Conservation (phyloP, 2,888 invertebrate species). For the Philaethria dido region DNA sequence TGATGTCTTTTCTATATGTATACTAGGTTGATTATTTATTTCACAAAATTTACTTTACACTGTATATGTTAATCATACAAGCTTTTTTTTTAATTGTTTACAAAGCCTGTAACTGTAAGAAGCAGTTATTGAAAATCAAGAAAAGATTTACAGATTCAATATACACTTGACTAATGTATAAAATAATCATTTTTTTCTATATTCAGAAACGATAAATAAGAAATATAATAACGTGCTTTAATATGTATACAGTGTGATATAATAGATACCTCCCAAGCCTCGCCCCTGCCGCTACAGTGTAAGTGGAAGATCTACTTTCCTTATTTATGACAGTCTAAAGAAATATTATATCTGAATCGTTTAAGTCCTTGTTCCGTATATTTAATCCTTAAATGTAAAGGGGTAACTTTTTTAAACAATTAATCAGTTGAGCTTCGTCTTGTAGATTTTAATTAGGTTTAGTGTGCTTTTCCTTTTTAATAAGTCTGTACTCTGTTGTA, state of each 20-base stretch:
- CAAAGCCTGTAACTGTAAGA: background rate
- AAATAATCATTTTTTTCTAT: background rate
- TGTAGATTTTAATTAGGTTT: constrained; percentile 21
- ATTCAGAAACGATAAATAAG: background rate
- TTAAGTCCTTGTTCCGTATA: constrained; percentile 80
- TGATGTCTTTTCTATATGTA: background rate
- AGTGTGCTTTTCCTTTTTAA: background rate
- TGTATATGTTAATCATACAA: constrained; percentile 8
- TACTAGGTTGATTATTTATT: constrained; percentile 7
- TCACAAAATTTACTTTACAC: constrained; percentile 6
- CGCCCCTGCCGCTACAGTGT: constrained; percentile 57
- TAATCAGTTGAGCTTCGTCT: constrained; percentile 35
- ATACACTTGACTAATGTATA: background rate
- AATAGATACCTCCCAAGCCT: constrained; percentile 46
- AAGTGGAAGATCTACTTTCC: constrained; percentile 65
- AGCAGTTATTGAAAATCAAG: background rate
- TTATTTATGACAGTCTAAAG: constrained; percentile 80
- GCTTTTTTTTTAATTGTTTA: background rate
- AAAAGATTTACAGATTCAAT: background rate
- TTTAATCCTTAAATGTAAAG: constrained; percentile 81
- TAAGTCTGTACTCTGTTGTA: too few species aligned
- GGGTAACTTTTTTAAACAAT: constrained; percentile 67
- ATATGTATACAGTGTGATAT: constrained; percentile 49
- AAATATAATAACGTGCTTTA: background rate
- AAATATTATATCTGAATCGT: constrained; percentile 82